Evolutionary conservation across 2,113 vertebrate genomes (phyloP), one percentile per base, ranked within the genome.

Genomic region (Syrmaticus mikado): DNA sequence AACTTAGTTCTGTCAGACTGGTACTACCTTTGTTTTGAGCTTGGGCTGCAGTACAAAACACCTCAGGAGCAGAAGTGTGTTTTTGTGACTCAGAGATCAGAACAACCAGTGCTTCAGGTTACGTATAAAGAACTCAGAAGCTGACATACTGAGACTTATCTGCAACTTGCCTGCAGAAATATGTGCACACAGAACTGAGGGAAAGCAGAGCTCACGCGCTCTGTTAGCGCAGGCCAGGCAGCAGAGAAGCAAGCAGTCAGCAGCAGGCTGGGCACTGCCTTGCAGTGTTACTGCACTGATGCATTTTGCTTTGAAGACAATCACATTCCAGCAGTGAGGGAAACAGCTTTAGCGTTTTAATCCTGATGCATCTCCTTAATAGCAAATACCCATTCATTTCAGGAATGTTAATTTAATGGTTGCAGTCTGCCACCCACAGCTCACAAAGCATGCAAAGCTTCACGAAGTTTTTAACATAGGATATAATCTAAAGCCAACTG

Each of bases 311-410:
- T 62, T 71, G 34, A 86, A 79, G 57, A 53, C 18, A 3, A 75
- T 16, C 48, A 19, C 21, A 45, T 8, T 3, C 38, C 38, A 53
- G 28, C 11, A 57, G 38, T 17, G 4, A 83, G 38, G 45, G 66
- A 80, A 73, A 34, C 20, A 61, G 52, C 22, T 48, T 30, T 6
- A 70, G 38, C 45, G 57, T 10, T 64, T 85, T 62, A 65, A 46
- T 10, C 2, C 32, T 38, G 19, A 34, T 90, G 62, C 0, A 0
- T 3, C 6, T 11, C 10, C 11, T 8, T 34, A 83, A 24, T 10
- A 82, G 41, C 11, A 73, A 74, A 38, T 22, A 67, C 2, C 5
- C 41, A 19, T 3, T 68, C 11, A n/a, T 20, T 86, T 66, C 30
- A 57, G 27, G 18, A 40, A 13, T 13, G 21, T 46, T 43, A 8